Conservation (phyloP, 2,797 vertebrate species). For the Danio albolineatus region DNA sequence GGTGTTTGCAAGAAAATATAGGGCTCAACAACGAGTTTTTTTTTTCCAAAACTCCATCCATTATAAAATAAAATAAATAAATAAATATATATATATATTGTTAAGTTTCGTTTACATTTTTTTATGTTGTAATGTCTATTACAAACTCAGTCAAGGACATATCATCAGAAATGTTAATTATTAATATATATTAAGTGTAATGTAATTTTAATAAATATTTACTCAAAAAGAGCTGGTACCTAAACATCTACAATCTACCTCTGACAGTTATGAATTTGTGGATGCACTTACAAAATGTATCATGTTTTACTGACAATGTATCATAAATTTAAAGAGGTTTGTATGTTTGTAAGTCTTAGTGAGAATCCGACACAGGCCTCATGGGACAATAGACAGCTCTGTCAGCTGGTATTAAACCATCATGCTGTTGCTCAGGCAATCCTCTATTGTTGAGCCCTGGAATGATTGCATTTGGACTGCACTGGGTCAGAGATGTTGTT, state of each 20-base stretch:
- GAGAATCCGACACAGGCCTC: not conserved
- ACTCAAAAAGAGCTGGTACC: not conserved
- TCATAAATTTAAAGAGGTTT: not conserved
- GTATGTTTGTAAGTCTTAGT: not conserved
- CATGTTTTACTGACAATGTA: too few species aligned
- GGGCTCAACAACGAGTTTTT: slow-evolving; percentile 3
- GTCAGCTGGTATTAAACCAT: not conserved
- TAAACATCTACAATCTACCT: not conserved
- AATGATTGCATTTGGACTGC: slow-evolving; percentile 19
- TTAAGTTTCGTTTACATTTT: not conserved
- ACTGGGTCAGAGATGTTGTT: not conserved
- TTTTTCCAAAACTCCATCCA: not conserved
- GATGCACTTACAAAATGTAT: not conserved
- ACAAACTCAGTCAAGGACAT: too few species aligned
- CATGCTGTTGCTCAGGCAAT: not conserved
- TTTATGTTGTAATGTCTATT: too few species aligned
- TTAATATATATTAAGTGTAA: not conserved
- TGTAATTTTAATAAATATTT: not conserved
- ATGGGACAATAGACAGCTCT: not conserved
- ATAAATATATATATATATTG: too few species aligned
- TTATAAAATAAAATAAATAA: not conserved
- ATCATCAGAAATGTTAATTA: too few species aligned
- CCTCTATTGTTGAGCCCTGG: slow-evolving; percentile 24
- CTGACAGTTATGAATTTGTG: not conserved
- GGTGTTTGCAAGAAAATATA: slow-evolving; percentile 12